Base-by-base conservation (phyloP, 2,888 invertebrate genomes). In the Uropetala carovei region DNA sequence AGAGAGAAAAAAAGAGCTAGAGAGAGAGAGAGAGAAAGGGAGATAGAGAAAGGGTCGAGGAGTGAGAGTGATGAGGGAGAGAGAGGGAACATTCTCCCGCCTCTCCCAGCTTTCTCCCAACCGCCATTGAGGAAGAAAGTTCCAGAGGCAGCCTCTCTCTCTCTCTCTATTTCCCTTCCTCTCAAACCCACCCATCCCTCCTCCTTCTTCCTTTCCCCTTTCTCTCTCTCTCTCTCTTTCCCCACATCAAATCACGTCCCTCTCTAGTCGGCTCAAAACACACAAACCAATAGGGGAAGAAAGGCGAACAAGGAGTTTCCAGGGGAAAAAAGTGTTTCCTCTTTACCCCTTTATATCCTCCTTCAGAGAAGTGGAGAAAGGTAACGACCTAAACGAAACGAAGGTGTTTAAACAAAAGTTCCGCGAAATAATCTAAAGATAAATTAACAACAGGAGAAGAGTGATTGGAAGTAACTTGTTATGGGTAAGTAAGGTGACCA, bases 91-190 rank as follows among this genome's bases (percentile, higher is more conserved):
- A 43, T 89, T 89, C 89, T 89, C 89, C 89, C n/a, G 7, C 22
- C 89, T 60, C 89, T 60, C 11, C 18, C 56, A 83, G 83, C 83
- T 83, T 83, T 83, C 83, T 83, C 83, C 83, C n/a, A 11, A 16
- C n/a, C 11, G 83, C 83, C 83, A 57, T 57, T n/a, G 83, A 43
- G 22, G 89, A 89, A 89, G 89, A 89, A 89, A 89, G 89, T 89
- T 89, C 68, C 89, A 27, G 27, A 75, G 75, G 13, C 89, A 30
- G 86, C 59, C 82, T 82, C 27, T 27, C 30, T 27, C 64, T 43
- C 83, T 9, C 13, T 43, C 83, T 43, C 83, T 89, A 13, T 60
- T 43, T 89, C 64, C 3, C 9, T 75, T 75, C n/a, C 75, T n/a
- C 57, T 56, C 18, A 56, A 22, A n/a, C 83, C 7, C n/a, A 43